These are phyloP conservation scores for Helleia helle DNA, from an alignment of 2,888 invertebrate genomes.

Conservation along the genomic window DNA sequence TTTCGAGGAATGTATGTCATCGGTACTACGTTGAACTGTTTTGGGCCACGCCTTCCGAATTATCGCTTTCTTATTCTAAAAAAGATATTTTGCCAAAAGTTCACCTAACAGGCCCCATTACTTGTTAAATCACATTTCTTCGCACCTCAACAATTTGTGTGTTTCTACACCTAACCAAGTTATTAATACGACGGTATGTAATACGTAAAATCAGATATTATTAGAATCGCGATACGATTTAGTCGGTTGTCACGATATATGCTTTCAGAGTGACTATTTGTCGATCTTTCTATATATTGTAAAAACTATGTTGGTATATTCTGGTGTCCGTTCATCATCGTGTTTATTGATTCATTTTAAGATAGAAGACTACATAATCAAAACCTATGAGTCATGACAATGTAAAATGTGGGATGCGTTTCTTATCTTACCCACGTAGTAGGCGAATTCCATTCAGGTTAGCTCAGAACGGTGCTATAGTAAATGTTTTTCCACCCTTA, in stretches of 20 bases:
- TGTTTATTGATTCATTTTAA: too few species aligned
- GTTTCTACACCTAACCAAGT: slow-evolving; percentile 3
- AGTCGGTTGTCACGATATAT: slow-evolving; percentile 1
- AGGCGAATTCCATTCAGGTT: too few species aligned
- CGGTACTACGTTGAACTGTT: slow-evolving; percentile 26
- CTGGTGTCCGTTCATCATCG: background rate
- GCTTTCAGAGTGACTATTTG: too few species aligned
- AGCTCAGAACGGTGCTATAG: too few species aligned
- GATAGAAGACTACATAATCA: too few species aligned
- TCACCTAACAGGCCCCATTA: slow-evolving; percentile 10
- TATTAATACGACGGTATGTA: slow-evolving; percentile 6
- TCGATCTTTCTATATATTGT: too few species aligned
- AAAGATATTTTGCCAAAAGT: slow-evolving; percentile 22
- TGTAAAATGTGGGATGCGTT: too few species aligned
- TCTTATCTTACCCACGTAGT: too few species aligned
- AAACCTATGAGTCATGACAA: too few species aligned
- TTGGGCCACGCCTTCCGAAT: slow-evolving; percentile 30
- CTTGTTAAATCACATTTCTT: slow-evolving; percentile 3
- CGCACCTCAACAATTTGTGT: slow-evolving; percentile 1
- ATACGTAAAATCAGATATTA: slow-evolving; percentile 7
- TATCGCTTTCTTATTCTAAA: slow-evolving; percentile 38
- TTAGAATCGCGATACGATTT: slow-evolving; percentile 2
- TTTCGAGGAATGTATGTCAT: slow-evolving; percentile 31
- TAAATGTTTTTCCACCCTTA: too few species aligned
- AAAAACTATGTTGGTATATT: background rate